Percentiles rank a stretch among this genome's conserved stretches.
phyloP scores from a whole-genome alignment of 2,888 invertebrate genomes.

The Trimorus sp. region DNA sequence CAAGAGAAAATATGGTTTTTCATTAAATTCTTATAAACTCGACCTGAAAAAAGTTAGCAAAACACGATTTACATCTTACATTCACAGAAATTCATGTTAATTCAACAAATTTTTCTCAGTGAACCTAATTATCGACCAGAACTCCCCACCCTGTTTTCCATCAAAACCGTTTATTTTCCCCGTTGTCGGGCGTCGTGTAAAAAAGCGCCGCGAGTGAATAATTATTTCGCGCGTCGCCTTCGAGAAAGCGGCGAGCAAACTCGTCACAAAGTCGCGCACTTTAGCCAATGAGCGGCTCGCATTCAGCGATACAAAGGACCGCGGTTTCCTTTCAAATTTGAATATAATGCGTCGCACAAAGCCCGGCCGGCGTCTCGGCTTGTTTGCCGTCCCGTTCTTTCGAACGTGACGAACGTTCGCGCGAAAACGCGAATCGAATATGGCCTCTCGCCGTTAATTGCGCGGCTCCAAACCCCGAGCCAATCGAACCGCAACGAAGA shows the following conservation, averaged over 20 bases:
- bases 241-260: not conserved
- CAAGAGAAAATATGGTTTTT: no score
- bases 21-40: no score
- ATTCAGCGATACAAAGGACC: not conserved
- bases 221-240: no score
- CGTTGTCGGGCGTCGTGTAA: no score
- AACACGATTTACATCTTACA: no score
- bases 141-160: no score
- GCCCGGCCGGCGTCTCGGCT: not conserved
- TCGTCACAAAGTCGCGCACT: slow-evolving; percentile 1
- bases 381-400: not conserved
- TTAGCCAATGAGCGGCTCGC: not conserved
- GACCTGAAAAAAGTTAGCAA: no score
- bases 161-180: no score
- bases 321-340: slow-evolving; percentile 4
- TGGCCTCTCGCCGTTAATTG: not conserved
- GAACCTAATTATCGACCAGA: no score
- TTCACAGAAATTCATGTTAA: no score
- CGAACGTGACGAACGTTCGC: slow-evolving; percentile 3
- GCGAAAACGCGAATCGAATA: not conserved
- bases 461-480: not conserved
- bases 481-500: not conserved
- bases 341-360: slow-evolving; percentile 4
- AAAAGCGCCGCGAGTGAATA: no score
- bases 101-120: no score